Percentiles rank a stretch among this genome's conserved stretches.
These are phyloP conservation scores for Steinernema hermaphroditum DNA, from an alignment of 2,888 invertebrate species.

Conservation along the genomic window DNA sequence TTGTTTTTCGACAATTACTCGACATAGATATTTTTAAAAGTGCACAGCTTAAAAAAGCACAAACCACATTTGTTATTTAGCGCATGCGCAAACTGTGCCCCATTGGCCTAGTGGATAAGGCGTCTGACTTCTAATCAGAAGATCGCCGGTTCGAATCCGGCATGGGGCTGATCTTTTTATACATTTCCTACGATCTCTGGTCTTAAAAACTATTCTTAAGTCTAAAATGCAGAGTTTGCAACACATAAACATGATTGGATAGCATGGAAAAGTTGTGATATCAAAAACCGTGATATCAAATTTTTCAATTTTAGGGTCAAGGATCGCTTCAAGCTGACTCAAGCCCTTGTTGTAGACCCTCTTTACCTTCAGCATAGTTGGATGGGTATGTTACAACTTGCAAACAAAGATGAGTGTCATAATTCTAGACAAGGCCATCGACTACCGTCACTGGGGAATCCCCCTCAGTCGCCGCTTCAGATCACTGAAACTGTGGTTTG, in stretches of 20 bases:
- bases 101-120: slow-evolving; percentile 64
- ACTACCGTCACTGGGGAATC: slow-evolving; percentile 95
- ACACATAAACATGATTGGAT: too few species aligned
- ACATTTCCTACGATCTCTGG: too few species aligned
- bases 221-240: too few species aligned
- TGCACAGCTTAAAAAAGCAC: too few species aligned
- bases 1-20: too few species aligned
- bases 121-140: slow-evolving; percentile 65
- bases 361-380: slow-evolving; percentile 95
- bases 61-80: too few species aligned
- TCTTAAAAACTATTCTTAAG: too few species aligned
- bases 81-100: too few species aligned
- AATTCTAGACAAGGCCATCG: slow-evolving; percentile 71
- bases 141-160: slow-evolving; percentile 56
- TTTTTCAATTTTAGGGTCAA: slow-evolving; percentile 74
- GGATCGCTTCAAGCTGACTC: slow-evolving; percentile 84
- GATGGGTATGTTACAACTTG: slow-evolving; percentile 74
- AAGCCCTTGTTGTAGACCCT: slow-evolving; percentile 95
- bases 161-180: slow-evolving; percentile 11
- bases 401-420: background rate
- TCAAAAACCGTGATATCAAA: background rate
- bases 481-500: slow-evolving; percentile 95
- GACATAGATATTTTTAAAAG: too few species aligned
- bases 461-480: slow-evolving; percentile 91
- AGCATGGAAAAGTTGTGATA: too few species aligned